phyloP scores from a whole-genome alignment of 2,797 vertebrate genomes.

The Mormyrops boulengeri region DNA sequence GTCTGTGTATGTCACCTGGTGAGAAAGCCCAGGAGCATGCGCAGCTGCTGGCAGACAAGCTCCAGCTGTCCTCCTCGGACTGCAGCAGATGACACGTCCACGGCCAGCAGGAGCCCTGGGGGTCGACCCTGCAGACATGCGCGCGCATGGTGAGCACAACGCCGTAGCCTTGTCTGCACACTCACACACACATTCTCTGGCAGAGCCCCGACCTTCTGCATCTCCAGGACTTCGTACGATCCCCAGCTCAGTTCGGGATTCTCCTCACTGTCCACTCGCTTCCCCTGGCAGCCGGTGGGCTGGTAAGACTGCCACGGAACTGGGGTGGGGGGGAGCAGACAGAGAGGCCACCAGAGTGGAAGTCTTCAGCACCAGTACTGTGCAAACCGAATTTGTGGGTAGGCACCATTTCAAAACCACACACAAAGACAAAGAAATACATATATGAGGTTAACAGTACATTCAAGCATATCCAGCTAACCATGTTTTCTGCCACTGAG shows the following conservation, averaged over 20 bases:
- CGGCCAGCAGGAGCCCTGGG: slow-evolving; percentile 59
- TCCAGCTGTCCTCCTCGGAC: slow-evolving; percentile 59
- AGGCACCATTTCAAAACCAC: background rate
- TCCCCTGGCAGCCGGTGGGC: slow-evolving; percentile 53
- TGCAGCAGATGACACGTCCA: slow-evolving; percentile 61
- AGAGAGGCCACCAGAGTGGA: background rate
- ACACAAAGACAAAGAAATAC: background rate
- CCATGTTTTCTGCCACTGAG: background rate
- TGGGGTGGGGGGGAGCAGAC: slow-evolving; percentile 29
- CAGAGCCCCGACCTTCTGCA: slow-evolving; percentile 45
- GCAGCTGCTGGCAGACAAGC: slow-evolving; percentile 57
- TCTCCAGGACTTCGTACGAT: slow-evolving; percentile 61
- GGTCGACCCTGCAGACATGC: slow-evolving; percentile 46
- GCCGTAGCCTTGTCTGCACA: background rate
- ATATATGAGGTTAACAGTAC: background rate
- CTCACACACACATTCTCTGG: background rate
- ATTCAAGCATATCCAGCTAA: background rate
- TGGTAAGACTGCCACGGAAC: slow-evolving; percentile 67
- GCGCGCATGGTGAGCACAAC: background rate
- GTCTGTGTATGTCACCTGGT: no score
- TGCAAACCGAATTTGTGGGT: background rate
- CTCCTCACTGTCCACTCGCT: slow-evolving; percentile 49
- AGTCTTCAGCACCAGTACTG: background rate
- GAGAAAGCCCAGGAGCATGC: slow-evolving; percentile 46
- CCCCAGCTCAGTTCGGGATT: slow-evolving; percentile 63